Evolutionary conservation across 35 echinoderm and acorn worm species (phyloP).

Genomic region (Nesometra sesokonis): DNA sequence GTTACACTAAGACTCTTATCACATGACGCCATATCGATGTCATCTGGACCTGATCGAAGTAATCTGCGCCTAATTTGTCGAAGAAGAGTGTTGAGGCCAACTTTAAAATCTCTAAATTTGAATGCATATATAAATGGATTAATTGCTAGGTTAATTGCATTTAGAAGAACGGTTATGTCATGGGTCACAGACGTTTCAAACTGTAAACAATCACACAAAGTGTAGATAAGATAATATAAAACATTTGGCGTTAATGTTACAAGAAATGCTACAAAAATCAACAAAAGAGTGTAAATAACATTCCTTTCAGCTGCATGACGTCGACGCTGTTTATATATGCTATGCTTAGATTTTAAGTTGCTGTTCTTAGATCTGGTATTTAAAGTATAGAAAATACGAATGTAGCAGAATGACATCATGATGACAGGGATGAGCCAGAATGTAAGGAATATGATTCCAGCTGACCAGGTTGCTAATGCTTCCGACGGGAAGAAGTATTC

Average conservation of each 20-base stretch:
- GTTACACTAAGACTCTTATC: not conserved
- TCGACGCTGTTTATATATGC: not conserved
- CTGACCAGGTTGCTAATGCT: not conserved
- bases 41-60: not conserved
- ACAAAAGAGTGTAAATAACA: not conserved
- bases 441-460: not conserved
- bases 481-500: not conserved
- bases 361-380: not conserved
- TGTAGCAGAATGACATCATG: not conserved
- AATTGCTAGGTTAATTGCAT: not conserved
- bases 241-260: not conserved
- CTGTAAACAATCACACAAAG: not conserved
- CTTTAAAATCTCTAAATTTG: not conserved
- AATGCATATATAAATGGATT: constrained; percentile 1
- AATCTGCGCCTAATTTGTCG: not conserved
- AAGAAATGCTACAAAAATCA: not conserved
- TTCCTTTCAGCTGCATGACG: not conserved
- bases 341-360: not conserved
- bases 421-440: not conserved
- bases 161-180: not conserved
- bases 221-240: not conserved
- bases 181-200: not conserved
- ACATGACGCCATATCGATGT: not conserved
- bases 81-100: not conserved
- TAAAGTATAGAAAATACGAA: not conserved